Percentiles rank a stretch among this genome's conserved stretches.
Evolutionary conservation across 2,888 invertebrate species (phyloP).

Genomic region (Orchesellides sinensis): DNA sequence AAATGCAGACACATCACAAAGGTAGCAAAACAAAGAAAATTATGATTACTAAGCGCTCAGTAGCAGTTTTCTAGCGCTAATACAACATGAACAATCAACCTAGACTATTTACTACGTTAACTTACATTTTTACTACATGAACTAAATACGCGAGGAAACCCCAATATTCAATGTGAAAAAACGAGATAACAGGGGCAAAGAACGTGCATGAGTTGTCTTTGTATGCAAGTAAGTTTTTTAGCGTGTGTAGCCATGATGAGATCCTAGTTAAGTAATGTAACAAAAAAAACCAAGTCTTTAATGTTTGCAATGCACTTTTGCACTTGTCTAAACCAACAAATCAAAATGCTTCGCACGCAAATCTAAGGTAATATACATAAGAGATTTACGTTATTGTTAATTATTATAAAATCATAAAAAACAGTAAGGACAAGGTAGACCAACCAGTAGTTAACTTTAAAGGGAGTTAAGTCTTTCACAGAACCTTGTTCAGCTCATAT

Average conservation of each 20-base stretch:
- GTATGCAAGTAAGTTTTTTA: conserved; percentile 5
- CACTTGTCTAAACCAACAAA: neutral
- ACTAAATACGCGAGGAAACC: conserved; percentile 33
- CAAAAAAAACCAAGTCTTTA: neutral
- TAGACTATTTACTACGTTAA: neutral
- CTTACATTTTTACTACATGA: neutral
- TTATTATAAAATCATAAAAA: neutral
- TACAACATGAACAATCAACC: neutral
- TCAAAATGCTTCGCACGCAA: neutral
- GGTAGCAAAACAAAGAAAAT: no score
- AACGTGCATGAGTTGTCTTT: conserved; percentile 21
- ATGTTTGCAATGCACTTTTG: neutral
- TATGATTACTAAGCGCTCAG: no score
- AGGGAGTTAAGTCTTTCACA: neutral
- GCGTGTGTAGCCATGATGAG: neutral
- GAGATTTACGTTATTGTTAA: no score
- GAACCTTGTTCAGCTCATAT: no score
- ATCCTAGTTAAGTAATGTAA: conserved; percentile 13
- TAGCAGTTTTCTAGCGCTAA: no score
- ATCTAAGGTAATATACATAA: neutral
- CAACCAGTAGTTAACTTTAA: neutral
- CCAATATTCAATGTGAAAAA: conserved; percentile 30
- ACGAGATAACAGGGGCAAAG: conserved; percentile 21
- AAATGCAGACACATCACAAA: no score
- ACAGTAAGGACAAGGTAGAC: neutral